Evolutionary conservation across 37 sponge, comb jelly and placozoan genomes (phyloP).

Genomic region (Chondrosia reniformis): DNA sequence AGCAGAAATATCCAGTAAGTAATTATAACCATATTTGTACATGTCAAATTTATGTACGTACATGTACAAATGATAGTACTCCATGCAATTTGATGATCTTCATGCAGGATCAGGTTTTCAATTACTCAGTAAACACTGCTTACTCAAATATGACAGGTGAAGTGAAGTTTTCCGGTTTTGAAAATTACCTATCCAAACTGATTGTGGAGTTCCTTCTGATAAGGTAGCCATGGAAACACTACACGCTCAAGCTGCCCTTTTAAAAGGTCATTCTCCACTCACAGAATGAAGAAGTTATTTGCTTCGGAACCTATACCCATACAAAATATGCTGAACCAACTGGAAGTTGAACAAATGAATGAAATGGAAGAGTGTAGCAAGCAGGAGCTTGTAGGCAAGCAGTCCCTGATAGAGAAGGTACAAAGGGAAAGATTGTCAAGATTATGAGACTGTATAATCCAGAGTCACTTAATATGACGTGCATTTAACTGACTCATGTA

Average conservation of each 20-base stretch:
- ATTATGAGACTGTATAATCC: too few relatives aligned
- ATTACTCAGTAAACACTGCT: not conserved
- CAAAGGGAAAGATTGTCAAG: too few relatives aligned
- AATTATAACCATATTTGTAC: too few relatives aligned
- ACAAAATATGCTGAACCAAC: not conserved
- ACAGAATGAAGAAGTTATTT: constrained; percentile 4
- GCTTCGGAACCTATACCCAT: not conserved
- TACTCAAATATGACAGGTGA: constrained; percentile 9
- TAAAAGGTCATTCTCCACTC: not conserved
- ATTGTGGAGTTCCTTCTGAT: constrained; percentile 1
- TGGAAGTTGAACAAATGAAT: not conserved
- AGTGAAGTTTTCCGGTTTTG: constrained; percentile 13
- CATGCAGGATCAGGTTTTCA: constrained; percentile 15
- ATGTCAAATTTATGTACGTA: not conserved
- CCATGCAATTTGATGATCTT: too few relatives aligned
- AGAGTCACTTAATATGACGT: too few relatives aligned
- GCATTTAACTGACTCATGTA: too few relatives aligned
- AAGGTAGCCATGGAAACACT: too few relatives aligned
- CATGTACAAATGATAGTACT: too few relatives aligned
- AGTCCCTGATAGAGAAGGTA: constrained; percentile 9
- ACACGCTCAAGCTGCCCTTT: not conserved
- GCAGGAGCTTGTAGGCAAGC: not conserved
- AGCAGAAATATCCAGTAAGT: constrained; percentile 15
- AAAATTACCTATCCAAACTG: constrained; percentile 1
- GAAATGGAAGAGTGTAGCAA: not conserved